Conservation (phyloP, 2,888 invertebrate genomes). For the Ephialtes manifestator region DNA sequence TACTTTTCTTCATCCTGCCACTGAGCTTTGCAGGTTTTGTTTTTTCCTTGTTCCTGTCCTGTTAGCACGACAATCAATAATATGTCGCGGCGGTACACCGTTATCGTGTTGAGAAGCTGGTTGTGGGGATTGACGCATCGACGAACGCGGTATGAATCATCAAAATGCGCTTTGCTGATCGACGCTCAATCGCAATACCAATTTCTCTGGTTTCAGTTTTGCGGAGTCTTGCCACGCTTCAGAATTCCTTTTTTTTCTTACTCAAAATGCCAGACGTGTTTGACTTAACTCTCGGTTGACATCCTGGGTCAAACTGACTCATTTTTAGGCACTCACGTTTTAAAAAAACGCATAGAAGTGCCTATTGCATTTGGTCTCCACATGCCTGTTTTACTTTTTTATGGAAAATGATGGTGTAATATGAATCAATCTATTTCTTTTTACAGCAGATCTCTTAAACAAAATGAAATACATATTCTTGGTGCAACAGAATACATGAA, state of each 20-base stretch:
- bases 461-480: too few species aligned
- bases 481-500: too few species aligned
- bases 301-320: too few species aligned
- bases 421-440: too few species aligned
- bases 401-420: too few species aligned
- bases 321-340: too few species aligned
- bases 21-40: slow-evolving; percentile 34
- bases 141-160: slow-evolving; percentile 4
- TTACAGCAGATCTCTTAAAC: too few species aligned
- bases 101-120: slow-evolving; percentile 14
- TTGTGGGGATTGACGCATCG: slow-evolving; percentile 2
- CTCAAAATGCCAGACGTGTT: neutral
- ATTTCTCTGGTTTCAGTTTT: neutral
- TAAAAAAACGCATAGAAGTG: too few species aligned
- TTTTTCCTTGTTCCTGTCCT: neutral
- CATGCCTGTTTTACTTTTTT: too few species aligned
- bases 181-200: neutral
- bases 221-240: neutral
- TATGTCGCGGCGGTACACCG: neutral
- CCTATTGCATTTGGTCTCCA: too few species aligned
- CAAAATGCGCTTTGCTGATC: neutral
- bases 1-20: slow-evolving; percentile 37
- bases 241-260: neutral
- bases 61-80: slow-evolving; percentile 20
- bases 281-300: neutral